These are phyloP conservation scores for Drosophila arawakana DNA, from an alignment of 1,140 invertebrate species.

Conservation along the genomic window DNA sequence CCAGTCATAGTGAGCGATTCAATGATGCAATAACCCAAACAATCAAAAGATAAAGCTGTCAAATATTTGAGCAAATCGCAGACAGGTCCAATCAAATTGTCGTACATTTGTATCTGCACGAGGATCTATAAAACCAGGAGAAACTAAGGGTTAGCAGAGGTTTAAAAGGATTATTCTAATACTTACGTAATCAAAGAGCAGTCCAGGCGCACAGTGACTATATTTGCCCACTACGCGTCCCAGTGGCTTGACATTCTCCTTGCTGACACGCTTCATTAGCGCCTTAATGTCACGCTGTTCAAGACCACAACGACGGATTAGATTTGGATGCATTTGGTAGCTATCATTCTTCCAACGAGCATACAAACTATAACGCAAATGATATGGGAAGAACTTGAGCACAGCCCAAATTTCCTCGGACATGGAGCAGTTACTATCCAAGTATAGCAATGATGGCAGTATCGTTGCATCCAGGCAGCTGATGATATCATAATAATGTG, in stretches of 20 bases:
- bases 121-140: constrained; percentile 87
- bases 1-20: constrained; percentile 93
- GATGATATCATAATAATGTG: constrained; percentile 88
- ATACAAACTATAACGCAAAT: constrained; percentile 95
- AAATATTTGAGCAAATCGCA: constrained; percentile 99
- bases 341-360: constrained; percentile 97
- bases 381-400: constrained; percentile 96
- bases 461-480: constrained; percentile 94
- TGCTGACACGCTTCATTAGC: constrained; percentile 98
- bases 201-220: constrained; percentile 97
- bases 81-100: constrained; percentile 98
- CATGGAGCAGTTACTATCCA: constrained; percentile 97
- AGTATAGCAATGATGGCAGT: constrained; percentile 94
- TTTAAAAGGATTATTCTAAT: no score
- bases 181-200: constrained; percentile 97
- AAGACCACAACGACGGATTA: constrained; percentile 93
- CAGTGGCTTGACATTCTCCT: constrained; percentile 99
- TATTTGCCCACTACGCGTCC: constrained; percentile 98
- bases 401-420: constrained; percentile 98
- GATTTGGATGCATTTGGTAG: constrained; percentile 91
- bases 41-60: constrained; percentile 97
- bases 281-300: constrained; percentile 96
- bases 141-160: constrained; percentile 85
- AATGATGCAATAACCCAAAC: constrained; percentile 97
- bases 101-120: constrained; percentile 97